Evolutionary conservation across 1,140 invertebrate genomes (phyloP).

Genomic region (Eupristina koningsbergeri): DNA sequence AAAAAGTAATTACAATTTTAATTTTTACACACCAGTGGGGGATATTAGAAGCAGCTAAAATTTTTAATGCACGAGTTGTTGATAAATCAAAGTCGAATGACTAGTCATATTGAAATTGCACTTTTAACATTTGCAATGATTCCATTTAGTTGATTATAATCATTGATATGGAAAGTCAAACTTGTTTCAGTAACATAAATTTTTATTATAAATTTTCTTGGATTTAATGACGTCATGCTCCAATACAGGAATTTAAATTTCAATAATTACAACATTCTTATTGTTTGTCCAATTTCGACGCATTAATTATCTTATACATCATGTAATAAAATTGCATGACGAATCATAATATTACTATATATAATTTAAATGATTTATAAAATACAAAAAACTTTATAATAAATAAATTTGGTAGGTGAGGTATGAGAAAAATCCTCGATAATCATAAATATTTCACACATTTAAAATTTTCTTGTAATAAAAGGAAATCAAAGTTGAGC

Average conservation of each 20-base stretch:
- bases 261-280: background rate
- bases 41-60: background rate
- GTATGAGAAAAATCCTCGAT: no score
- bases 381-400: no score
- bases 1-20: background rate
- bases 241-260: background rate
- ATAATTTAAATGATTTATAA: no score
- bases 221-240: background rate
- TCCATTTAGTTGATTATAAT: background rate
- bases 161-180: background rate
- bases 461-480: no score
- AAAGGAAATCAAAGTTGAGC: no score
- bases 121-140: background rate
- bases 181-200: background rate
- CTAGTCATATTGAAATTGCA: conserved; percentile 14
- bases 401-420: no score
- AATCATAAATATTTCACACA: conserved; percentile 1
- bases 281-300: background rate
- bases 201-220: no score
- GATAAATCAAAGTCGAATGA: conserved; percentile 6
- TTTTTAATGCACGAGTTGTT: background rate
- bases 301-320: background rate
- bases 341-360: no score
- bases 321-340: no score
- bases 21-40: background rate